A percentile compares a stretch with the other conserved stretches of the same genome.
Conservation (phyloP, 2,113 vertebrate genomes). For the Porphyrio hochstetteri region DNA sequence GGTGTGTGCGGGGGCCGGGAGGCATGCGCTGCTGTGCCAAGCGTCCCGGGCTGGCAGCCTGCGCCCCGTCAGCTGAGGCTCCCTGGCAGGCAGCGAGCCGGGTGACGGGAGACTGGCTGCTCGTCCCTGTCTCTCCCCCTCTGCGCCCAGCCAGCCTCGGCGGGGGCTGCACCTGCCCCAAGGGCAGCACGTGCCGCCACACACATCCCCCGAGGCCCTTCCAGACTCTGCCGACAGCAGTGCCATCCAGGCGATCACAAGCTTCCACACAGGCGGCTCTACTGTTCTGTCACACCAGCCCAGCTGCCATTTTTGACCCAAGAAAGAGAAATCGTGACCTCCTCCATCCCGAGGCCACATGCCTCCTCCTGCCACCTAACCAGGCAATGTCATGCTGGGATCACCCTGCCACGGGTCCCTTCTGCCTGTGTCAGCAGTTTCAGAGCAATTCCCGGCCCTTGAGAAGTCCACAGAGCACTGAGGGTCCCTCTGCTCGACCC, state of each 20-base stretch:
- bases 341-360: background rate
- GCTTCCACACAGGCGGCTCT: background rate
- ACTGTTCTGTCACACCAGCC: background rate
- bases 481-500: background rate
- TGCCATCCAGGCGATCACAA: background rate
- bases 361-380: background rate
- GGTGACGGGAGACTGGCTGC: background rate
- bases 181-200: background rate
- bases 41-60: background rate
- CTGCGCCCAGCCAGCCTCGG: background rate
- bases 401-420: background rate
- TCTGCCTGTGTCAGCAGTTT: background rate
- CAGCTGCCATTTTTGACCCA: background rate
- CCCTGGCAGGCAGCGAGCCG: background rate
- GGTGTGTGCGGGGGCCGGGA: background rate
- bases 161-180: background rate
- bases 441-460: background rate
- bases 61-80: background rate
- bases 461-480: background rate
- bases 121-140: background rate
- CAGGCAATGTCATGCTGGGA: background rate
- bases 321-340: background rate
- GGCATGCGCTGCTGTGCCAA: background rate
- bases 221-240: rapidly evolving
- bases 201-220: background rate